Percentiles rank a stretch among this genome's conserved stretches.
Conservation (phyloP, 1,140 invertebrate species). For the Drosophila sulfurigaster region DNA sequence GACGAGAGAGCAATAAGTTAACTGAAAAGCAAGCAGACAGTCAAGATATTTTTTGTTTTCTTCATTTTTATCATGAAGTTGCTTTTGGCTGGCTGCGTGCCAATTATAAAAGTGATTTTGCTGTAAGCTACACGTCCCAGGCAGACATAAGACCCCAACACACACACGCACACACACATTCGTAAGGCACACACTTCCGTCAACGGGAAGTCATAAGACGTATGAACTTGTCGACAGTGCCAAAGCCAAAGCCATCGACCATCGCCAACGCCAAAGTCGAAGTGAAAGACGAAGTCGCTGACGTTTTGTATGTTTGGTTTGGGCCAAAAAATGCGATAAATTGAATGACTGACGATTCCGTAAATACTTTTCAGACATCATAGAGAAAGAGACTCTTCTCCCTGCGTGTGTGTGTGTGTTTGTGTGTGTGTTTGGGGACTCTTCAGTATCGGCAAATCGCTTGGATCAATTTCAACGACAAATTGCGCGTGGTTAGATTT, state of each 20-base stretch:
- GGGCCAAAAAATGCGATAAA: slow-evolving; percentile 79
- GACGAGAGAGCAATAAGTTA: slow-evolving; percentile 39
- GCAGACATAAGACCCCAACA: slow-evolving; percentile 55
- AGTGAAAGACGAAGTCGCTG: slow-evolving; percentile 40
- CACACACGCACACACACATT: slow-evolving; percentile 43
- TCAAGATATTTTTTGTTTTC: slow-evolving; percentile 36
- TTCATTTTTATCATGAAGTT: slow-evolving; percentile 47
- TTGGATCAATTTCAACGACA: slow-evolving; percentile 65
- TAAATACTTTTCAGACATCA: slow-evolving; percentile 79
- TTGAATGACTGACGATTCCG: slow-evolving; percentile 81
- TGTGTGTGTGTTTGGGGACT: slow-evolving; percentile 29
- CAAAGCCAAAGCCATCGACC: slow-evolving; percentile 32
- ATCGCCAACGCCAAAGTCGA: slow-evolving; percentile 5
- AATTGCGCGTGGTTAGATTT: slow-evolving; percentile 80
- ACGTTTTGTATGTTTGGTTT: slow-evolving; percentile 55
- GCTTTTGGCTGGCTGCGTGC: slow-evolving; percentile 79
- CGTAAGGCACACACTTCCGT: slow-evolving; percentile 63
- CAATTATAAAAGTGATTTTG: slow-evolving; percentile 82
- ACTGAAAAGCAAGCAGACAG: slow-evolving; percentile 63
- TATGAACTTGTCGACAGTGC: slow-evolving; percentile 75
- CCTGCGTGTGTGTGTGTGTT: slow-evolving; percentile 27
- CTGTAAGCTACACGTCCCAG: slow-evolving; percentile 77
- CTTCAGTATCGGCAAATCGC: slow-evolving; percentile 36
- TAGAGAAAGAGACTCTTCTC: slow-evolving; percentile 12
- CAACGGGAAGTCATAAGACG: slow-evolving; percentile 82